phyloP scores from a whole-genome alignment of 2,113 vertebrate species.

The Chunga burmeisteri region DNA sequence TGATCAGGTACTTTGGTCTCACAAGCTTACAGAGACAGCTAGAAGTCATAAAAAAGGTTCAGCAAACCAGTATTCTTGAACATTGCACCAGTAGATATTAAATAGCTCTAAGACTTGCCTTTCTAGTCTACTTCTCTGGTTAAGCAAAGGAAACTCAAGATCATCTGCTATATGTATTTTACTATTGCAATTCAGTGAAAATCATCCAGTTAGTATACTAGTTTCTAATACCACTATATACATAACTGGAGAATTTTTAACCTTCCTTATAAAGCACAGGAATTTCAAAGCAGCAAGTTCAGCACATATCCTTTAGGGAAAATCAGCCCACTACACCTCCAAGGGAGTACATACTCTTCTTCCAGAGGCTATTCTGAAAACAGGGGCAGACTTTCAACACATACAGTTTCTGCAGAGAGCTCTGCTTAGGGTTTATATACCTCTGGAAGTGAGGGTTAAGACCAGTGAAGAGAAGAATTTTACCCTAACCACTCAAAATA shows the following conservation, averaged over 20 bases:
- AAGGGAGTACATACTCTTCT: neutral
- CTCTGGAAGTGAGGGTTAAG: neutral
- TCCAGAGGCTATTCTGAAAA: neutral
- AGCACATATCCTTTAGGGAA: neutral
- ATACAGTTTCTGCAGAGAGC: neutral
- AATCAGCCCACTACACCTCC: neutral
- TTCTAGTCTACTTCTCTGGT: neutral
- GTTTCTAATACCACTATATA: neutral
- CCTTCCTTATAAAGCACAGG: neutral
- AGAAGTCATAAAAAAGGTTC: neutral
- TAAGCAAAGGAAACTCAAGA: neutral
- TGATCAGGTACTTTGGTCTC: neutral
- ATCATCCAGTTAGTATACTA: neutral
- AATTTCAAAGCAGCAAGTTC: neutral
- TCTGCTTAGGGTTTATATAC: neutral
- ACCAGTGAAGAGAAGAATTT: neutral
- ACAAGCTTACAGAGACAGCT: neutral
- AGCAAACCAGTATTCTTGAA: neutral
- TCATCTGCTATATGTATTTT: neutral
- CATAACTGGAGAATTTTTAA: neutral
- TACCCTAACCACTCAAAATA: neutral
- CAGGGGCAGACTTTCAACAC: neutral
- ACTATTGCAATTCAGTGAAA: neutral
- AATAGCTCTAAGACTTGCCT: neutral
- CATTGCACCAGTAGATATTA: neutral